phyloP scores from a whole-genome alignment of 2,113 vertebrate genomes.

The Strix uralensis region DNA sequence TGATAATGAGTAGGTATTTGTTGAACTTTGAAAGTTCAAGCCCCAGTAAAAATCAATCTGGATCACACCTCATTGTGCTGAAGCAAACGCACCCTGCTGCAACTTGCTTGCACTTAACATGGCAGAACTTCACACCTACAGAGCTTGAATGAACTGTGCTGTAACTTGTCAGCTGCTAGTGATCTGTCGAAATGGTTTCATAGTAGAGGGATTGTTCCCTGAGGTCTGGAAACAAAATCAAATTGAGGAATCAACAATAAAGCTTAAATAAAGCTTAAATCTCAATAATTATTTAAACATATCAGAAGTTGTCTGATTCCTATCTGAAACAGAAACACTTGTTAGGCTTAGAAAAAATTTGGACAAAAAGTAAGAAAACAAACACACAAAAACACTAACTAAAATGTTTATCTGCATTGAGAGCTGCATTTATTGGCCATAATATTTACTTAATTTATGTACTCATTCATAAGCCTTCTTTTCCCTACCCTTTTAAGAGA shows the following conservation, averaged over 20 bases:
- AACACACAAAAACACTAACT: background rate
- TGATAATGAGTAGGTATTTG: fast-evolving
- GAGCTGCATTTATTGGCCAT: background rate
- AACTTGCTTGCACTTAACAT: background rate
- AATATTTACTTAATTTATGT: background rate
- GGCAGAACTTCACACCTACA: background rate
- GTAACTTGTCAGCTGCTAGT: background rate
- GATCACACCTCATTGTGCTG: background rate
- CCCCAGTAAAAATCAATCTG: background rate
- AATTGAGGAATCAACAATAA: background rate
- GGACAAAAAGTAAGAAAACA: background rate
- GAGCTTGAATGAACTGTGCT: background rate
- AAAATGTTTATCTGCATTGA: background rate
- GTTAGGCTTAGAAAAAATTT: background rate
- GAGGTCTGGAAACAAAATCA: background rate
- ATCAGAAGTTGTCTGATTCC: background rate
- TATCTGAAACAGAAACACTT: background rate
- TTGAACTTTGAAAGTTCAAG: background rate
- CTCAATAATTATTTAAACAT: background rate
- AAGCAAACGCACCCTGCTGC: background rate
- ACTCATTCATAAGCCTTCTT: background rate
- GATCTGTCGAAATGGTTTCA: background rate
- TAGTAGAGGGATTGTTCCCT: background rate
- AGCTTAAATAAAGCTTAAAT: background rate
- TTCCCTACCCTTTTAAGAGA: background rate